These are phyloP conservation scores for Latrodectus geometricus DNA, from an alignment of 1,140 invertebrate genomes.

Conservation along the genomic window DNA sequence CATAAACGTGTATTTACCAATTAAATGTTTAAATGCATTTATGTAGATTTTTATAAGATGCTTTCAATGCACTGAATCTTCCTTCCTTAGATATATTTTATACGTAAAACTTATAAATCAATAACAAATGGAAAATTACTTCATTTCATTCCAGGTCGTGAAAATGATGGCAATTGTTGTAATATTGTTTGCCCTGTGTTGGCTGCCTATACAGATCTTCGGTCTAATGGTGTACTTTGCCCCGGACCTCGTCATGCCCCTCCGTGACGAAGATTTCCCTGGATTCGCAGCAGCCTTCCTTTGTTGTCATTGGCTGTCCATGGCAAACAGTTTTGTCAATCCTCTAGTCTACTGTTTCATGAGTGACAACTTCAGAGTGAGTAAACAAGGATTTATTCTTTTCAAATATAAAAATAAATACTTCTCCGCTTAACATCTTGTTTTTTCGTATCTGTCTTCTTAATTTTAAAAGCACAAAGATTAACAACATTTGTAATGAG, in stretches of 20 bases:
- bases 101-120: too few relatives aligned
- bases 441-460: too few relatives aligned
- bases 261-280: constrained; percentile 65
- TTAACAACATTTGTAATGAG: too few relatives aligned
- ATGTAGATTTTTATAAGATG: too few relatives aligned
- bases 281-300: constrained; percentile 69
- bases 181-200: constrained; percentile 72
- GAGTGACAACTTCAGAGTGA: constrained; percentile 85
- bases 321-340: constrained; percentile 85
- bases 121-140: too few relatives aligned
- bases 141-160: constrained; percentile 69
- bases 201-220: constrained; percentile 72
- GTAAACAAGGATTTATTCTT: constrained; percentile 63
- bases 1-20: too few relatives aligned
- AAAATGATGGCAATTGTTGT: constrained; percentile 74
- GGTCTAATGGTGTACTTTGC: constrained; percentile 67
- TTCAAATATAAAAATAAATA: too few relatives aligned
- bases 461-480: too few relatives aligned
- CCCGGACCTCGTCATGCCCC: constrained; percentile 61
- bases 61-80: too few relatives aligned
- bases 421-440: too few relatives aligned
- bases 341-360: constrained; percentile 90
- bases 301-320: constrained; percentile 72
- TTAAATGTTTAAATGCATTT: too few relatives aligned
- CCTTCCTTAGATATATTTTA: too few relatives aligned